A percentile compares a stretch with the other conserved stretches of the same genome.
Conservation (phyloP, 2,113 vertebrate genomes). For the Antidorcas marsupialis region DNA sequence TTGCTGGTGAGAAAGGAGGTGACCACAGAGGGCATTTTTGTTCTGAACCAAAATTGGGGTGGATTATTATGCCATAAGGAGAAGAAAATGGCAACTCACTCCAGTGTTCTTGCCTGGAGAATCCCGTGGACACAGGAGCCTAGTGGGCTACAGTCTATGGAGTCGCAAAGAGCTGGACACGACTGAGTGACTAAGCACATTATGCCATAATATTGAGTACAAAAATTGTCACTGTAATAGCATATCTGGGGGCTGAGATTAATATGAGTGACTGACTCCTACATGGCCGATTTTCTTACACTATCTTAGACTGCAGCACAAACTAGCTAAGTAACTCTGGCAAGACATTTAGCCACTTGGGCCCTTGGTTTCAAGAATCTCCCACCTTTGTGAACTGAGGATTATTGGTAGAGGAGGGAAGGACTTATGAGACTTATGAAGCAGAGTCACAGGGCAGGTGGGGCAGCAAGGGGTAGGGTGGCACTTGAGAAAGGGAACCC, state of each 20-base stretch:
- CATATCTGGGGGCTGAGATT: background rate
- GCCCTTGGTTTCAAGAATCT: background rate
- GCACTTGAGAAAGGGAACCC: background rate
- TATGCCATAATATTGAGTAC: background rate
- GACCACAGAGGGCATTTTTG: background rate
- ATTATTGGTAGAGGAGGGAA: background rate
- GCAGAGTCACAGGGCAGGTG: background rate
- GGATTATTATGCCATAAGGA: background rate
- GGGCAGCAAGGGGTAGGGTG: no score
- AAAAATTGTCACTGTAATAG: background rate
- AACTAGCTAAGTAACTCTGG: background rate
- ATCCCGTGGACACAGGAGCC: background rate
- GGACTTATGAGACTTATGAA: rapidly evolving
- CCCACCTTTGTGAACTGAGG: background rate
- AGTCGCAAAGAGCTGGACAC: background rate
- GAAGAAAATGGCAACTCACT: background rate
- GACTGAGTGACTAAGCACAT: background rate
- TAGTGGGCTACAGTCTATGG: background rate
- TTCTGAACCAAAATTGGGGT: background rate
- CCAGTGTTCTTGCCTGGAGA: background rate
- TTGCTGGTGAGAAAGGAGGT: background rate
- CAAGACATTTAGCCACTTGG: background rate
- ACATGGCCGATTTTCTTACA: background rate
- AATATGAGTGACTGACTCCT: background rate
- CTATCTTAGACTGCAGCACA: background rate